Evolutionary conservation across 2,888 invertebrate species (phyloP), one percentile per base, ranked within the genome.

Genomic region (Tachystola acroxantha): DNA sequence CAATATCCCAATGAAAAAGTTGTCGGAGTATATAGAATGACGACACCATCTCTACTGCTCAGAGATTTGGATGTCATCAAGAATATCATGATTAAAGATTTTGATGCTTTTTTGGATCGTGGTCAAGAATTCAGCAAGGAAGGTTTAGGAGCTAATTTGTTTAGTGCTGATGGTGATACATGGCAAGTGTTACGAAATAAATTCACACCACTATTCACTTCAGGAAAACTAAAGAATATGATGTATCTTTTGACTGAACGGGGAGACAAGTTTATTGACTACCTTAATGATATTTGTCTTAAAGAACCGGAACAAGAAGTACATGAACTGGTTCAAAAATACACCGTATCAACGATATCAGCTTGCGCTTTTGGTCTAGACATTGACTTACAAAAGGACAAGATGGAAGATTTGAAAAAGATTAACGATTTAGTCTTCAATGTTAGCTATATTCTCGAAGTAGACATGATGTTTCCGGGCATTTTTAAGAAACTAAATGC

Each of bases 141-240:
- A 35, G 67, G 62, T 4, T 39, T 77, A 14, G 69, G 68, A 12
- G 40, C 40, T 2, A 74, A 78, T 36, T 36, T 79, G 10, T 76
- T 78, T 33, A 59, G 64, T 31, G 59, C 67, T 0, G 62, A 70
- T 19, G 67, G 59, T 2, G 65, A 70, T 0, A 57, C 56, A 0
- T 79, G 78, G 78, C 46, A 50, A n/a, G 44, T 59, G 0, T 44
- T 74, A 6, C 58, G 74, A 35, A 58, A 50, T 25, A 50, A 53
- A 2, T 63, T 79, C 10, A 64, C 66, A 1, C 72, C 76, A 1
- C 45, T 73, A n/a, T 78, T 77, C 34, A 72, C 73, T 3, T 57
- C 75, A 0, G 65, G 68, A 3, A 77, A 78, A 49, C 43, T 76
- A 10, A 76, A 64, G 39, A 69, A 65, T 20, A 77, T 78, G 76